Evolutionary conservation across 2,113 vertebrate genomes (phyloP), one percentile per base, ranked within the genome.

Genomic region (Nothoprocta perdicaria): DNA sequence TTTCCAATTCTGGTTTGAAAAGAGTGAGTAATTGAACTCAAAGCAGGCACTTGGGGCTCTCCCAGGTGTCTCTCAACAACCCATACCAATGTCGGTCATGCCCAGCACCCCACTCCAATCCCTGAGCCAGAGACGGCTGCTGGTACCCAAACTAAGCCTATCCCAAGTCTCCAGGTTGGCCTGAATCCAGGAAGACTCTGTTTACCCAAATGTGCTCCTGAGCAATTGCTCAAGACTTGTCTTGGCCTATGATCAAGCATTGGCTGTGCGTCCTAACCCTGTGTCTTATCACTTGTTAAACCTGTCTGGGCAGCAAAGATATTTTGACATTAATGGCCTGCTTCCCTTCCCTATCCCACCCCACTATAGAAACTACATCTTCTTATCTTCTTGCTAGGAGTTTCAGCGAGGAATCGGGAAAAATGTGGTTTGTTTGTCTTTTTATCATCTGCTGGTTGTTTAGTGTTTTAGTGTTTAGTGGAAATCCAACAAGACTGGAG

Each of bases 221-320:
- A 72, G 85, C 52, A 43, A 41, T 22, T 61, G 17, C 71, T 92
- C 52, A 38, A 57, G 72, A 13, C 75, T 61, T 41, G 33, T 65
- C 71, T 82, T 87, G 92, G 90, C 41, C 2, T 5, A 35, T 40
- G 52, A 68, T n/a, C 58, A 68, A 82, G 67, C 27, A 31, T 23
- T 67, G 46, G 79, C 57, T 79, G 33, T 50, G 53, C 43, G 79
- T 55, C 81, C 78, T n/a, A 60, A 53, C 16, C 58, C 80, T 26
- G 45, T 58, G 26, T 81, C 58, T 81, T 61, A 43, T 72, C 72
- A 53, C 77, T 74, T 33, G 67, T 58, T 85, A 82, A 63, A 81
- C 82, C 1, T 0, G 81, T 75, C 58, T 53, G 1, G 67, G 58
- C 52, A 81, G 74, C 78, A 82, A 65, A 65, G 88, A 19, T 18